Evolutionary conservation across 37 sponge, comb jelly and placozoan species (phyloP).

Genomic region (Diacarnus erythraeanus): DNA sequence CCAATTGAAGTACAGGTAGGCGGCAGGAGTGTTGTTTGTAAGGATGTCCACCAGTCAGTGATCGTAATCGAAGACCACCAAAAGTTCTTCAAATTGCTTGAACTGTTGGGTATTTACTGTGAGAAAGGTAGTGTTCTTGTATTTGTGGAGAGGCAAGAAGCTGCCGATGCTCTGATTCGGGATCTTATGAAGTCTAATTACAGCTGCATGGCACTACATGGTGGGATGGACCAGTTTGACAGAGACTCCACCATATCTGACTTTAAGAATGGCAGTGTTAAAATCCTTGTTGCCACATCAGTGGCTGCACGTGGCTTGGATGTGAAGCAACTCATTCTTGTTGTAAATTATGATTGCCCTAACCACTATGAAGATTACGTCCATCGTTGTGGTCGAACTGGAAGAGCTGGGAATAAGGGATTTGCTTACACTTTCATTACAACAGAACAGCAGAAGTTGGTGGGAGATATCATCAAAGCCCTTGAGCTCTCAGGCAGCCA

Average conservation of each 20-base stretch:
- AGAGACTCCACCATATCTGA: constrained; percentile 91
- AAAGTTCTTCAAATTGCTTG: constrained; percentile 95
- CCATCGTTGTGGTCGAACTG: constrained; percentile 97
- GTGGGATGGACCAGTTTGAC: constrained; percentile 99
- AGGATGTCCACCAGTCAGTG: constrained; percentile 91
- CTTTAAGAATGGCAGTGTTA: constrained; percentile 88
- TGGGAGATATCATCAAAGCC: constrained; percentile 91
- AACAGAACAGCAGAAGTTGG: constrained; percentile 69
- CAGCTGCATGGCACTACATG: constrained; percentile 95
- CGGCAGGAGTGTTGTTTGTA: constrained; percentile 95
- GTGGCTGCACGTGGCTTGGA: constrained; percentile 99
- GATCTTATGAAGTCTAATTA: constrained; percentile 93
- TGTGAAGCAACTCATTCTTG: constrained; percentile 89
- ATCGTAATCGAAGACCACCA: constrained; percentile 84
- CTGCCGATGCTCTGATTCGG: constrained; percentile 82
- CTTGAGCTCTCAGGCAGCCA: constrained; percentile 78
- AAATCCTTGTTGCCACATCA: constrained; percentile 94
- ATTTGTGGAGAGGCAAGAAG: constrained; percentile 95
- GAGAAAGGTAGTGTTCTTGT: constrained; percentile 86
- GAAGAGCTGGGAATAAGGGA: constrained; percentile 97
- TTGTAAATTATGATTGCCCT: constrained; percentile 97
- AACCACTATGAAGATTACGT: constrained; percentile 99
- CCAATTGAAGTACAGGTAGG: constrained; percentile 97
- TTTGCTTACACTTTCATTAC: constrained; percentile 92
- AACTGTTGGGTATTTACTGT: constrained; percentile 88